Conservation (phyloP, 35 echinoderm and acorn worm genomes). For the Hemicentrotus pulcherrimus region DNA sequence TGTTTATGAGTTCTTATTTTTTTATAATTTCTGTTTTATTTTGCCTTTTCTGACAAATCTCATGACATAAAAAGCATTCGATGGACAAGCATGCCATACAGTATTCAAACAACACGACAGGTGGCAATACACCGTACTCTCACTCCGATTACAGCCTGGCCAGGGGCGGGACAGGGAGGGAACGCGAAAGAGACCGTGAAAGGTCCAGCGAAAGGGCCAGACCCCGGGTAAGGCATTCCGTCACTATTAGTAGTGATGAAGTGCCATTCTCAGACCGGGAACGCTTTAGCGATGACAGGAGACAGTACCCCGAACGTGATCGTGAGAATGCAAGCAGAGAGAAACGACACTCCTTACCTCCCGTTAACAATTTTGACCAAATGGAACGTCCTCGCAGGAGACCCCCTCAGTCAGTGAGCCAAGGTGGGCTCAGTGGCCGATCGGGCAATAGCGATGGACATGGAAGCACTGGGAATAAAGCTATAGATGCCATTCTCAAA, state of each 20-base stretch:
- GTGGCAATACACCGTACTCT: conserved; percentile 42
- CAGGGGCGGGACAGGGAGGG: conserved; percentile 32
- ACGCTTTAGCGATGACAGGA: not conserved
- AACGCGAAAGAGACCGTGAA: not conserved
- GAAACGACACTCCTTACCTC: conserved; percentile 24
- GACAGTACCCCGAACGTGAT: not conserved
- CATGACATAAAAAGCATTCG: conserved; percentile 44
- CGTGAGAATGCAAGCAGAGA: not conserved
- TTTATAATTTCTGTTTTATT: conserved; percentile 39
- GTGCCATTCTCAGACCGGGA: conserved; percentile 45
- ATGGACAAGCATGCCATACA: conserved; percentile 53
- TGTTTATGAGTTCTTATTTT: conserved; percentile 30
- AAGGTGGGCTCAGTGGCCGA: not conserved
- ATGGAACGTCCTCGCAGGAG: not conserved
- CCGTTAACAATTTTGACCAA: not conserved
- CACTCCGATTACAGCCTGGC: conserved; percentile 51
- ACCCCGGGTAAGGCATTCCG: conserved; percentile 29
- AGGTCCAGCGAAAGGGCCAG: not conserved
- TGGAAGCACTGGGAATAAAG: not conserved
- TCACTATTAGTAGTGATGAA: conserved; percentile 46
- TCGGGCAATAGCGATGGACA: not conserved
- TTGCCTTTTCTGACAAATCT: conserved; percentile 41
- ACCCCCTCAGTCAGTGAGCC: not conserved
- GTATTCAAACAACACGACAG: conserved; percentile 35
- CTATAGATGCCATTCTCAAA: not conserved